These are phyloP conservation scores for Lutraria rhynchaena DNA, from an alignment of 1,140 invertebrate species.

Conservation along the genomic window DNA sequence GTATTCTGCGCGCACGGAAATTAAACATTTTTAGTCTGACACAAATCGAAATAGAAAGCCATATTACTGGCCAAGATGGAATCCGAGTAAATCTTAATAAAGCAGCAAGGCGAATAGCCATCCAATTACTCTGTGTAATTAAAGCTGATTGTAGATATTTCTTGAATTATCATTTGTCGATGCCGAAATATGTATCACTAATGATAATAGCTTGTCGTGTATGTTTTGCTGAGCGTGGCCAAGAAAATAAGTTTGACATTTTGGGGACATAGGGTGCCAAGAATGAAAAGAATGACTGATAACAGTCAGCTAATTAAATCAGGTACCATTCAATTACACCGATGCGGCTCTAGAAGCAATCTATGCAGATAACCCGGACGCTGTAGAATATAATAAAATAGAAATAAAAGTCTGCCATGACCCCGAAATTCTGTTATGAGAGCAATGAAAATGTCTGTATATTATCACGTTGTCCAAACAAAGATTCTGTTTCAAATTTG, in stretches of 20 bases:
- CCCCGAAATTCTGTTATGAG: constrained; percentile 51
- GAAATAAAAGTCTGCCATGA: constrained; percentile 46
- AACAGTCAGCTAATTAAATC: constrained; percentile 22
- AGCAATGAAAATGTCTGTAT: constrained; percentile 56
- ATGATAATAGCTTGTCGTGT: no score
- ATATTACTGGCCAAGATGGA: no score
- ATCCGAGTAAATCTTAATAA: no score
- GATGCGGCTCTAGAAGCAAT: constrained; percentile 27
- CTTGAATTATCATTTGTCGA: no score
- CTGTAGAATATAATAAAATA: constrained; percentile 46
- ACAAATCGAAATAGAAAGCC: no score
- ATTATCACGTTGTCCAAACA: constrained; percentile 50
- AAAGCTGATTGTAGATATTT: no score
- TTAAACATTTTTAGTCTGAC: no score
- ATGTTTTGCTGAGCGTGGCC: neutral
- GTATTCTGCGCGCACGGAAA: no score
- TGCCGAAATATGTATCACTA: no score
- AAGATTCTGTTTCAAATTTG: constrained; percentile 56
- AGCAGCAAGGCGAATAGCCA: no score
- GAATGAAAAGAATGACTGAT: constrained; percentile 21
- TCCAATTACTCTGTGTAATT: no score
- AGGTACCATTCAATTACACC: constrained; percentile 34
- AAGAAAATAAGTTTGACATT: constrained; percentile 18
- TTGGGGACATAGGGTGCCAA: neutral
- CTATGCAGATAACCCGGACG: constrained; percentile 45